A percentile compares a stretch with the other conserved stretches of the same genome.
Conservation (phyloP, 2,113 vertebrate species). For the Reinhardtius hippoglossoides region DNA sequence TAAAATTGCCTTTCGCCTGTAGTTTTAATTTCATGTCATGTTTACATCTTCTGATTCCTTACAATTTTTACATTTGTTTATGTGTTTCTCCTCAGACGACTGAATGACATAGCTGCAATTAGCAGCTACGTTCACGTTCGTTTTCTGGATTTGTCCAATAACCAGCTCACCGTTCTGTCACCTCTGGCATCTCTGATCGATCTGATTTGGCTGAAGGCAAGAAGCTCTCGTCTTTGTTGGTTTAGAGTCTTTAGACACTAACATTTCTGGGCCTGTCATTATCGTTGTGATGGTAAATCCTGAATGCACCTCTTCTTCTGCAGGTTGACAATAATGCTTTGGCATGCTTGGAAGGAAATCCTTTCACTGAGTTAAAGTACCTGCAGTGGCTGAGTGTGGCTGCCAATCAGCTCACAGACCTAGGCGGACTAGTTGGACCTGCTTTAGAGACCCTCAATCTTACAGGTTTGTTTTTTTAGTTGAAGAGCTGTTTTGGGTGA, state of each 20-base stretch:
- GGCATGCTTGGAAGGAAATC: constrained; percentile 71
- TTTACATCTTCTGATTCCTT: neutral
- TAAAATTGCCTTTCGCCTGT: neutral
- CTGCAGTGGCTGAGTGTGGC: constrained; percentile 90
- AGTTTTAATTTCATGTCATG: neutral
- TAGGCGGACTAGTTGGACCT: constrained; percentile 86
- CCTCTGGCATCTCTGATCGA: constrained; percentile 87
- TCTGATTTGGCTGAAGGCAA: constrained; percentile 91
- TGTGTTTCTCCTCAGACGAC: constrained; percentile 71
- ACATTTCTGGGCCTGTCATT: neutral
- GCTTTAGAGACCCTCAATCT: constrained; percentile 87
- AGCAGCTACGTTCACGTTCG: constrained; percentile 87
- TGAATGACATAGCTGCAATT: constrained; percentile 87
- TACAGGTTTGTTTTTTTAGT: constrained; percentile 80
- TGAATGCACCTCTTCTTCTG: constrained; percentile 4
- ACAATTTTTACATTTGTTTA: neutral
- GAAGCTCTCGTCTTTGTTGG: neutral
- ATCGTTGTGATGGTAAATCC: neutral
- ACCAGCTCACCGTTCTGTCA: constrained; percentile 87
- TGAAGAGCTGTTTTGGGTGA: too few species aligned
- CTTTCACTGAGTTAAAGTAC: constrained; percentile 84
- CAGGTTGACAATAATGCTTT: constrained; percentile 86
- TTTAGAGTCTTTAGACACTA: neutral
- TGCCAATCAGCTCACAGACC: constrained; percentile 83
- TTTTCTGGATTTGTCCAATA: constrained; percentile 92